phyloP scores from a whole-genome alignment of 2,888 invertebrate species.

The Globia sparganii region DNA sequence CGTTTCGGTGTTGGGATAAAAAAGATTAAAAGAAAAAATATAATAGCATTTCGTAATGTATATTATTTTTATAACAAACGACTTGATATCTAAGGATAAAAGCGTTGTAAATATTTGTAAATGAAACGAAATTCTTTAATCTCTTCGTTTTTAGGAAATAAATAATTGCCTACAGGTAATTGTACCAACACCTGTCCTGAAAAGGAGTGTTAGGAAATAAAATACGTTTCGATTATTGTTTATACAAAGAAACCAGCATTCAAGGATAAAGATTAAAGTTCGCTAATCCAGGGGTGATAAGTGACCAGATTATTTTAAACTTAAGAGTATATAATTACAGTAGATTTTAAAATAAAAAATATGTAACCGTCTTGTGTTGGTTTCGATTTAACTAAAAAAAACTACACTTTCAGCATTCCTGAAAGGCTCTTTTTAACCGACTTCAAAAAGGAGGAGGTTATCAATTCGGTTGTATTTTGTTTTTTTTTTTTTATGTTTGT shows the following conservation, averaged over 20 bases:
- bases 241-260: background rate
- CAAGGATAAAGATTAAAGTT: background rate
- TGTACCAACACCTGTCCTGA: constrained; percentile 7
- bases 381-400: background rate
- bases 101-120: constrained; percentile 59
- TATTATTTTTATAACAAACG: constrained; percentile 58
- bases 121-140: constrained; percentile 52
- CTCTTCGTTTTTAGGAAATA: constrained; percentile 38
- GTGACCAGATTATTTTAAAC: background rate
- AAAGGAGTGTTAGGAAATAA: constrained; percentile 11
- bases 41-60: constrained; percentile 54
- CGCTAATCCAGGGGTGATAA: background rate
- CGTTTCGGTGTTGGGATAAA: constrained; percentile 45
- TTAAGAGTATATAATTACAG: too few relatives aligned
- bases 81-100: constrained; percentile 56
- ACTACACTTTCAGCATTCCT: background rate
- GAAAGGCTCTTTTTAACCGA: too few relatives aligned
- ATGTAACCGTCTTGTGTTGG: too few relatives aligned
- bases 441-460: too few relatives aligned
- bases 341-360: background rate
- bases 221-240: constrained; percentile 1
- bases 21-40: constrained; percentile 45
- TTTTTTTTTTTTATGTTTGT: too few relatives aligned
- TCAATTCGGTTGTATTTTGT: too few relatives aligned
- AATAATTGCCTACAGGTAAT: constrained; percentile 40